Evolutionary conservation across 2,888 invertebrate species (phyloP), one percentile per base, ranked within the genome.

Genomic region (Sesia apiformis): DNA sequence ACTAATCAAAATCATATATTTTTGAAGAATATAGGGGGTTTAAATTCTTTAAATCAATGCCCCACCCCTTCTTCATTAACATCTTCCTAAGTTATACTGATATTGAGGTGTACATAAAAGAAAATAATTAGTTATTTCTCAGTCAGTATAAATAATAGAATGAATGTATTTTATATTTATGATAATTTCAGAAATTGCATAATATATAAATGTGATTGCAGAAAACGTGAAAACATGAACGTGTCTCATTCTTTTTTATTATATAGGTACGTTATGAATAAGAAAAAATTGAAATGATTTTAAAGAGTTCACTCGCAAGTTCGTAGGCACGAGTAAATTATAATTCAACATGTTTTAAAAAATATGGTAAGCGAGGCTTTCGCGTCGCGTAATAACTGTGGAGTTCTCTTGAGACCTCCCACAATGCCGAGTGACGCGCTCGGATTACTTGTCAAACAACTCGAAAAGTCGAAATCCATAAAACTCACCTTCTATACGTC

Each of bases 401-500:
- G 65, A 74, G 74, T 60, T 68, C 70, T 63, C 74, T 74, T 65
- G 64, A 74, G 70, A 58, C 59, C 63, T 67, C 64, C 63, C 64
- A 70, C 75, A 75, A 76, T 73, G 67, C 73, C 50, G 64, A 55
- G 57, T 58, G 57, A 60, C 63, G 73, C 64, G 61, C 63, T 64
- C 67, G 76, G 78, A 81, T 83, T 81, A 82, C 76, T 82, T 72
- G 75, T 71, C 79, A 78, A 80, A 81, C 78, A 76, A 73, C 78
- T 76, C 70, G 74, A 76, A 74, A 76, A 76, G 70, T 76, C 67
- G 67, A 77, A 81, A 82, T 78, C 76, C 73, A 71, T 76, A 75
- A 74, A 76, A 76, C 66, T 76, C 74, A 74, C 73, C 74, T 76
- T 76, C 74, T 72, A 74, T 75, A 72, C 66, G 39, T 50, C 50